Evolutionary conservation across 2,797 vertebrate genomes (phyloP).

Genomic region (Pelobates cultripes): DNA sequence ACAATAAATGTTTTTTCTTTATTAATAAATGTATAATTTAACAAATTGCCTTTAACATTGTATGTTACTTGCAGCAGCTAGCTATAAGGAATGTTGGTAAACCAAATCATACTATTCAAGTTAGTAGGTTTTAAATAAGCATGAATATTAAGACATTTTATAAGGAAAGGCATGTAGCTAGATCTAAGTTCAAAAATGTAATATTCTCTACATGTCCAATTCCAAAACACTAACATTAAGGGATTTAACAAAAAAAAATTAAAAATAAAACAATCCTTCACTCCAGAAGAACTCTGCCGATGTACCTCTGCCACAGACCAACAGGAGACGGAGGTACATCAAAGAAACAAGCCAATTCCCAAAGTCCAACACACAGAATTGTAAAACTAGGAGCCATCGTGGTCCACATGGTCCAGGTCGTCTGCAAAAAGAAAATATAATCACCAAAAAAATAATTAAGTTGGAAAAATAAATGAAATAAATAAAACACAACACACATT

Average conservation of each 20-base stretch:
- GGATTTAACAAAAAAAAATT: neutral
- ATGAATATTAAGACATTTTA: constrained; percentile 1
- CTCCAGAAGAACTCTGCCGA: constrained; percentile 33
- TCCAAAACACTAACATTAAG: neutral
- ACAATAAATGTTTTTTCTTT: neutral
- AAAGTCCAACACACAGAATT: constrained; percentile 49
- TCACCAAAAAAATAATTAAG: constrained; percentile 51
- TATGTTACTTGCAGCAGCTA: neutral
- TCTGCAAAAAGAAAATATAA: constrained; percentile 55
- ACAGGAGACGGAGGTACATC: constrained; percentile 50
- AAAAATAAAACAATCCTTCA: neutral
- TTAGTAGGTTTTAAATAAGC: constrained; percentile 6
- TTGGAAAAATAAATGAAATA: constrained; percentile 14
- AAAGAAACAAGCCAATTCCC: constrained; percentile 42
- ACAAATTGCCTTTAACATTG: constrained; percentile 7
- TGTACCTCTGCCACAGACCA: constrained; percentile 46
- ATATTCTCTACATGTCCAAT: neutral
- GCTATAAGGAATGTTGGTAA: constrained; percentile 7
- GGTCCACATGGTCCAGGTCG: constrained; percentile 48
- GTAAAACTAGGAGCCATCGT: constrained; percentile 53
- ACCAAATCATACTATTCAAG: neutral
- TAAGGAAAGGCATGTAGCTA: neutral
- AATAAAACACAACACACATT: neutral
- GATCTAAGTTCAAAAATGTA: neutral
- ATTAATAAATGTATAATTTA: neutral